Evolutionary conservation across 1,140 invertebrate species (phyloP).

Genomic region (Thaumatotibia leucotreta): DNA sequence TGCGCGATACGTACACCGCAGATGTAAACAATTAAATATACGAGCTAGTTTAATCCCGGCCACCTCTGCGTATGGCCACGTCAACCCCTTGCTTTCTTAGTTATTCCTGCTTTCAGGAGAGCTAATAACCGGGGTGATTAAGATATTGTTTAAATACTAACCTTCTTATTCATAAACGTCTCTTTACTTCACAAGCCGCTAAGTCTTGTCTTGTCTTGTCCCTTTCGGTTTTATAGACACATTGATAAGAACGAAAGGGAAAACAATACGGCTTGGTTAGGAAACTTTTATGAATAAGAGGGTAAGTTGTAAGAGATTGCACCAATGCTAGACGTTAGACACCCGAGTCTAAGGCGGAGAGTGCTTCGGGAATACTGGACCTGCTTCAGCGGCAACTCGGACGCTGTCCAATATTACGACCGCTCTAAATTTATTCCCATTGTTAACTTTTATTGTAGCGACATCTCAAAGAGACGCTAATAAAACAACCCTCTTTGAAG

Average conservation of each 20-base stretch:
- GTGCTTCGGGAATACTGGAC: background rate
- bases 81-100: background rate
- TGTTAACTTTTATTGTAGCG: constrained; percentile 57
- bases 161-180: too few species aligned
- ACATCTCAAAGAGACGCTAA: constrained; percentile 44
- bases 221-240: too few species aligned
- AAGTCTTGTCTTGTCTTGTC: too few species aligned
- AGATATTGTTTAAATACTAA: too few species aligned
- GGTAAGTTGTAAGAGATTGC: too few species aligned
- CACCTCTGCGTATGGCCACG: constrained; percentile 32
- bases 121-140: too few species aligned
- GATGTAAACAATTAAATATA: constrained; percentile 41
- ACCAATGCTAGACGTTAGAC: background rate
- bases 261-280: background rate
- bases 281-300: background rate
- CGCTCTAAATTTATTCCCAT: constrained; percentile 54
- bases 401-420: constrained; percentile 48
- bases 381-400: constrained; percentile 25
- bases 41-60: constrained; percentile 16
- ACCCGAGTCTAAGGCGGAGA: background rate
- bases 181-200: too few species aligned
- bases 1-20: constrained; percentile 25
- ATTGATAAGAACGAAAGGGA: too few species aligned
- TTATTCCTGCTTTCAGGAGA: too few species aligned
- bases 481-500: constrained; percentile 48